phyloP scores from a whole-genome alignment of 1,140 invertebrate genomes.

The Zaprionus inermis region DNA sequence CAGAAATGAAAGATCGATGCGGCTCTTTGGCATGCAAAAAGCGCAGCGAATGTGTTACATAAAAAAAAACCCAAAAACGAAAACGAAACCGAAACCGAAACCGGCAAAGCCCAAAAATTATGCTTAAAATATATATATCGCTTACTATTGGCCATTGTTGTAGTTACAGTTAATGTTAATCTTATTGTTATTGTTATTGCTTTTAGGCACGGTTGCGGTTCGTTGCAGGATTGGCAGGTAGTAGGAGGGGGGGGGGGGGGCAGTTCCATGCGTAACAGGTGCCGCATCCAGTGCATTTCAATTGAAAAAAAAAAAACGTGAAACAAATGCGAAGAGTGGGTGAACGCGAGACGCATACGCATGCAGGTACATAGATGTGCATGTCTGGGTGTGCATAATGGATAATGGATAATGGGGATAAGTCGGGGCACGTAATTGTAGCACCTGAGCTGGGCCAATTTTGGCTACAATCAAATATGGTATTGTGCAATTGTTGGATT shows the following conservation, averaged over 20 bases:
- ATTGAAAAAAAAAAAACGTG: constrained; percentile 38
- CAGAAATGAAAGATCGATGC: constrained; percentile 37
- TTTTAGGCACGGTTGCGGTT: constrained; percentile 5
- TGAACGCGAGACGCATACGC: background rate
- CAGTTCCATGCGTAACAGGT: constrained; percentile 42
- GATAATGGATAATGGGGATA: constrained; percentile 20
- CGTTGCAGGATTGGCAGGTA: too few relatives aligned
- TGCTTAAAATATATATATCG: constrained; percentile 51
- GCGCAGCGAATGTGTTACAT: constrained; percentile 41
- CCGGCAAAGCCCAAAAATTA: constrained; percentile 31
- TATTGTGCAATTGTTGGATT: constrained; percentile 33
- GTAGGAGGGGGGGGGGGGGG: background rate
- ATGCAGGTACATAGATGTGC: constrained; percentile 29
- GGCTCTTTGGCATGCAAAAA: constrained; percentile 46
- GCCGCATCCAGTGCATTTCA: constrained; percentile 42
- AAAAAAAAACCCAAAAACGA: constrained; percentile 26
- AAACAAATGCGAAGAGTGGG: constrained; percentile 32
- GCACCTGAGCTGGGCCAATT: constrained; percentile 15
- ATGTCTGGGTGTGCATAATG: constrained; percentile 8
- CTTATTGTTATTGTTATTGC: constrained; percentile 46
- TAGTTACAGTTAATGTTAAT: constrained; percentile 13
- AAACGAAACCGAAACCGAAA: constrained; percentile 6
- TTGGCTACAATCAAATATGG: constrained; percentile 2
- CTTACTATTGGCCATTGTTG: constrained; percentile 40
- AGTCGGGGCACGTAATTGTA: constrained; percentile 39